phyloP scores from a whole-genome alignment of 2,113 vertebrate species.

The Mola mola region DNA sequence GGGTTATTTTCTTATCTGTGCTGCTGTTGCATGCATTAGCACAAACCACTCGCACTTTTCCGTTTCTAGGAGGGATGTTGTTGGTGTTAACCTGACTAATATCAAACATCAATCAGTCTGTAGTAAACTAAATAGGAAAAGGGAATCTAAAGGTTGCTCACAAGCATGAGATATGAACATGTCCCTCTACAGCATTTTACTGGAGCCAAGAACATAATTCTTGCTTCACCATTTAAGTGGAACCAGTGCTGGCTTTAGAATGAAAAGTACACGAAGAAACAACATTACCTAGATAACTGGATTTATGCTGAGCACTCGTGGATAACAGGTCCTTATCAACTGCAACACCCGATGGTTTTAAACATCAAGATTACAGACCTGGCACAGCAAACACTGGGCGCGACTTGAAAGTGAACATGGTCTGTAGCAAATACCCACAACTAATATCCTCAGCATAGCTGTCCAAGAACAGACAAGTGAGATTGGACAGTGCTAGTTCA shows the following conservation, averaged over 20 bases:
- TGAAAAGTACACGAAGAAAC: slow-evolving; percentile 12
- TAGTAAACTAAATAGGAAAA: slow-evolving; percentile 40
- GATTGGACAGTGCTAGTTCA: slow-evolving; percentile 35
- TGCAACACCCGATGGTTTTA: slow-evolving; percentile 39
- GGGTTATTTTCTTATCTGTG: slow-evolving; percentile 31
- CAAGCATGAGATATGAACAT: slow-evolving; percentile 39
- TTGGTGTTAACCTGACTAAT: slow-evolving; percentile 25
- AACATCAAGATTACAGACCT: slow-evolving; percentile 48
- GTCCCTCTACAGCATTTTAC: slow-evolving; percentile 38
- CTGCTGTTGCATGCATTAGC: slow-evolving; percentile 31
- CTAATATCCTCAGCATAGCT: slow-evolving; percentile 52
- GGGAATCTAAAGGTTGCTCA: slow-evolving; percentile 21
- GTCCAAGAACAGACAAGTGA: slow-evolving; percentile 47
- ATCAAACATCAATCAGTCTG: slow-evolving; percentile 28
- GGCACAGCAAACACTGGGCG: slow-evolving; percentile 18
- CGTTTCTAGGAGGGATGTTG: slow-evolving; percentile 33
- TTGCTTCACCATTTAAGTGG: slow-evolving; percentile 47
- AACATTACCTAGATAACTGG: slow-evolving; percentile 3
- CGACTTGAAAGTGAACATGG: slow-evolving; percentile 56
- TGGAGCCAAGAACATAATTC: slow-evolving; percentile 45
- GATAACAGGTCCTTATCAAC: slow-evolving; percentile 48
- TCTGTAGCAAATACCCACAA: slow-evolving; percentile 61
- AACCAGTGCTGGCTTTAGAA: slow-evolving; percentile 52
- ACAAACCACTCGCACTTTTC: slow-evolving; percentile 33
- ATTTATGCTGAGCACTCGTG: slow-evolving; percentile 19